A percentile compares a stretch with the other conserved stretches of the same genome.
Evolutionary conservation across 1,140 invertebrate species (phyloP).

Genomic region (Dolichoris vasculosae): DNA sequence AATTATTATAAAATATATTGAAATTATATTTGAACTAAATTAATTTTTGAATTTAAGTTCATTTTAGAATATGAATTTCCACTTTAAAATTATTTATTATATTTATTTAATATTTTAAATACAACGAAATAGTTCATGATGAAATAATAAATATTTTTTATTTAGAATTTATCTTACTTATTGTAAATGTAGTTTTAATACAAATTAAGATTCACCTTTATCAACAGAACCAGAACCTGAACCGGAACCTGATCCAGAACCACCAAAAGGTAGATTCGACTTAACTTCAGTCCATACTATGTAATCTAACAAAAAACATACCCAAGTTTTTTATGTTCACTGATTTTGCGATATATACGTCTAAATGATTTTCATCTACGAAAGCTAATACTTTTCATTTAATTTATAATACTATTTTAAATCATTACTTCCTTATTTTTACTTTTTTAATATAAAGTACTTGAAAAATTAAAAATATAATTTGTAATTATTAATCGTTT

Average conservation of each 20-base stretch:
- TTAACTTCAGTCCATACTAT: conserved; percentile 46
- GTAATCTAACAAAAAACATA: conserved; percentile 33
- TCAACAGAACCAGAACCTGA: conserved; percentile 47
- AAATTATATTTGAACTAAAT: too few species aligned
- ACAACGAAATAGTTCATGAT: too few species aligned
- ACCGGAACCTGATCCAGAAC: conserved; percentile 46
- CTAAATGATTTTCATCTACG: not conserved
- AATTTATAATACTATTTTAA: not conserved
- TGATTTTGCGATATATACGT: not conserved
- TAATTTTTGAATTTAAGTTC: too few species aligned
- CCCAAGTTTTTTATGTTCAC: not conserved
- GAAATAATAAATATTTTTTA: too few species aligned
- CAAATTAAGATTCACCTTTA: conserved; percentile 6
- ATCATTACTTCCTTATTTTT: not conserved
- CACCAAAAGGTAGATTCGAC: conserved; percentile 51
- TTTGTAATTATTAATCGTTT: not conserved
- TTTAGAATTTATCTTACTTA: too few species aligned
- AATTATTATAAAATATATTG: not conserved
- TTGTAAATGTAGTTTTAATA: not conserved
- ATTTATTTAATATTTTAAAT: too few species aligned
- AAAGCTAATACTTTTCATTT: not conserved
- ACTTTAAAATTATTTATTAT: too few species aligned
- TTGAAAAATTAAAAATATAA: not conserved
- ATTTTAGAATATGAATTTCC: too few species aligned
- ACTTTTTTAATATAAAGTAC: not conserved